Base-by-base conservation (phyloP, 2,113 vertebrate genomes). In the human (Homo sapiens) region DNA sequence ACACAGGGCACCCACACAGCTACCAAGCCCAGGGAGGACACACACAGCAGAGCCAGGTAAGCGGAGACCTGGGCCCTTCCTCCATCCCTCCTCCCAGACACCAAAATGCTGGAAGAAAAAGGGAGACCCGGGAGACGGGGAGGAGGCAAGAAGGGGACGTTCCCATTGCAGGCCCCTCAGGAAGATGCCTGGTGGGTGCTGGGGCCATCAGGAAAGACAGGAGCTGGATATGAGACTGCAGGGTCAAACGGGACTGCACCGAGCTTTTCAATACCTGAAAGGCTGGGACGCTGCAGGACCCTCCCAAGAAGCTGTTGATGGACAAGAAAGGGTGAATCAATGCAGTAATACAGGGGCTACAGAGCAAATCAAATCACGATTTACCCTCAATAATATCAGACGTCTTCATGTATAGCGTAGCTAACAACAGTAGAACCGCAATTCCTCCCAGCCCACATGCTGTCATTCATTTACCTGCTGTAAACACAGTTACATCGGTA, bases 401-500 rank as follows among this genome's bases (percentile, higher is more conserved):
- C 32, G 0, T 16, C 87, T 25, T 45, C 30, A 9, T 12, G 40
- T 9, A 3, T 3, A 27, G 55, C 12, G 32, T 6, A 17, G 25
- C 40, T 25, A 0, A 0, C 3, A 27, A 12, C 25, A 14, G 25
- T 2, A 3, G 13, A 38, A 18, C 5, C 89, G n/a, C 27, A 14
- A 0, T 12, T 22, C 75, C 43, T 22, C 13, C 23, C 3, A 4
- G 6, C 40, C 72, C 20, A 27, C 10, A 55, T 16, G 43, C 88
- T 73, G 6, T 1, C 30, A 18, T 30, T 52, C 16, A 12, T 23
- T 38, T 17, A 35, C 73, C 18, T 20, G 23, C 75, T 50, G 4
- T 22, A 9, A 68, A 52, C 4, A 38, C 3, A 35, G 35, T 40
- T 4, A 2, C n/a, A 9, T 2, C 3, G 48, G 20, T 81, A 2